Base-by-base conservation (phyloP, 35 echinoderm and acorn worm species). In the Nesometra sesokonis region DNA sequence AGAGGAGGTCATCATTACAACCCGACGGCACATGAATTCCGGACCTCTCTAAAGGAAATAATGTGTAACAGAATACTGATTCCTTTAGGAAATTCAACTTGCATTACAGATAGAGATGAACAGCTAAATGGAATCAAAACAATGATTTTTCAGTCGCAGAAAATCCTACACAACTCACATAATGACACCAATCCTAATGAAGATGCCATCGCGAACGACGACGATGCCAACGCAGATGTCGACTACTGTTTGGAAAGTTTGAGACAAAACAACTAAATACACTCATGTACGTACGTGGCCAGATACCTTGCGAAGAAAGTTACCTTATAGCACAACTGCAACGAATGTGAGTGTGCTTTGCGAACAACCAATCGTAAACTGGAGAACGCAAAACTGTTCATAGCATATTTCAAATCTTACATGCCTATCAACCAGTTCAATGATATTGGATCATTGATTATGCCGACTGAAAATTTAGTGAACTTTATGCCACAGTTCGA, bases 391-490 rank as follows among this genome's bases (percentile, higher is more conserved):
- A 47, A 0, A 47, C 34, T 11, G 46, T 32, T 46, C 32, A 15
- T 85, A 27, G n/a, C 37, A 21, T 13, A 40, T 40, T 85, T 13
- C 17, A 77, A 86, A 19, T 47, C 46, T 27, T 86, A 86, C 8
- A 17, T 27, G 0, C 52, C 52, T 19, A 2, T 27, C 8, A 67
- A 67, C 9, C 11, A 67, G 23, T 43, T 43, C 38, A n/a, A n/a
- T 43, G 84, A 86, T 32, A 76, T 86, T 76, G 84, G 84, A 27
- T 47, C 46, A 33, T 36, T 86, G 17, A 76, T 76, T 31, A 76
- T 76, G n/a, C 84, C 84, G 0, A 86, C 46, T 76, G 84, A 86
- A n/a, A 86, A 86, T 86, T 31, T 86, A 30, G n/a, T 57, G 13
- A 33, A 86, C 23, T 34, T 86, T 76, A 19, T 86, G n/a, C n/a